Conservation (phyloP, 2,888 invertebrate species). For the Alsophila aescularia region DNA sequence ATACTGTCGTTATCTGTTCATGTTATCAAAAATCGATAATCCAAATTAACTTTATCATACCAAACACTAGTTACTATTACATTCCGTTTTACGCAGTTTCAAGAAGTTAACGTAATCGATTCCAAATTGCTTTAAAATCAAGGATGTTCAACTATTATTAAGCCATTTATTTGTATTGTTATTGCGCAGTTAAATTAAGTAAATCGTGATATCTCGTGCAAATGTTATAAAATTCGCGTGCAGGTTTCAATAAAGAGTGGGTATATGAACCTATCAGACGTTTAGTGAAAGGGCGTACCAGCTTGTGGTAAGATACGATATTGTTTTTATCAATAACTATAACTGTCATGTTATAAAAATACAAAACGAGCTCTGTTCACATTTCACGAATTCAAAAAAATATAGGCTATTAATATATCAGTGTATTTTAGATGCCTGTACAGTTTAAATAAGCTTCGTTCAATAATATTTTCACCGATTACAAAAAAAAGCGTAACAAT, state of each 20-base stretch:
- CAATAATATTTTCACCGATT: too few relatives aligned
- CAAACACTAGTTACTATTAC: conserved; percentile 21
- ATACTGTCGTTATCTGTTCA: conserved; percentile 1
- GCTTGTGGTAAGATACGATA: conserved; percentile 32
- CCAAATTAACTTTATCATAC: conserved; percentile 8
- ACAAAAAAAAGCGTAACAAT: too few relatives aligned
- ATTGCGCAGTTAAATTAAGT: conserved; percentile 1
- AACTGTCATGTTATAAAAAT: too few relatives aligned
- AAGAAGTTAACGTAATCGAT: not conserved
- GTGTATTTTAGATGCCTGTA: too few relatives aligned
- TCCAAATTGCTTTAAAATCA: not conserved
- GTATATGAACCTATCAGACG: conserved; percentile 1
- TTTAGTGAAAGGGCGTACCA: conserved; percentile 39
- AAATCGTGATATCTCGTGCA: conserved; percentile 25
- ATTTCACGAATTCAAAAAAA: too few relatives aligned
- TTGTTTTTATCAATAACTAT: conserved; percentile 4
- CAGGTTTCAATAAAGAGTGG: conserved; percentile 31
- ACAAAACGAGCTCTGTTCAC: too few relatives aligned
- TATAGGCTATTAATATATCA: too few relatives aligned
- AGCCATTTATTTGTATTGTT: not conserved
- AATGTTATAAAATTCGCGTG: conserved; percentile 40
- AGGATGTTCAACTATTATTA: not conserved
- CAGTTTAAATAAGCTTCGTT: too few relatives aligned
- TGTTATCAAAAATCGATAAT: conserved; percentile 31
- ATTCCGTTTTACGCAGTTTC: conserved; percentile 15